Base-by-base conservation (phyloP, 2,113 vertebrate species). In the Empidonax alnorum region DNA sequence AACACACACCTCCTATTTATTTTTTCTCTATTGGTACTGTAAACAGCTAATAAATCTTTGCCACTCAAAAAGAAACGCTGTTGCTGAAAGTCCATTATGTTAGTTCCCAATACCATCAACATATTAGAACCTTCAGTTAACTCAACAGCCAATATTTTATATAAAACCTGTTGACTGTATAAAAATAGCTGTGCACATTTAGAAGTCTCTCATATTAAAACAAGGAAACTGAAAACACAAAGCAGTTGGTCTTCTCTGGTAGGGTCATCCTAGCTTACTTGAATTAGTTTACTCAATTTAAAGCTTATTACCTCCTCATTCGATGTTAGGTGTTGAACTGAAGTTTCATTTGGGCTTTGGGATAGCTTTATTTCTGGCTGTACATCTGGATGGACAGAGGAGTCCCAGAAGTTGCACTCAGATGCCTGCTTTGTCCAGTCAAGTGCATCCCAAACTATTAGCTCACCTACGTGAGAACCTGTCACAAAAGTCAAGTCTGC, bases 391-490 rank as follows among this genome's bases (percentile, higher is more conserved):
- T 98, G 98, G 13, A 98, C 95, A 96, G 97, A 90, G 3, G 98
- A 98, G 95, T 99, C 98, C 98, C 99, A 99, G 91, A 99, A 98
- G 93, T 98, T 98, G 91, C 97, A 97, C 79, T 99, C 99, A 56
- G 97, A 98, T 46, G 98, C 98, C 90, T 98, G 97, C 68, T 98
- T 89, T 31, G 97, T 98, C 98, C 99, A 99, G 41, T 99, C 98
- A 62, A 98, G 62, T 3, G 98, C 95, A 83, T 99, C 98, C 99
- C 99, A 99, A 71, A 99, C 77, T 92, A 99, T 99, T 96, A 99
- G 87, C 95, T 99, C 99, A 23, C 99, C 99, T 3, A 98, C 93
- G 0, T 99, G 98, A 84, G 99, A 99, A 49, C 99, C 99, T 15
- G 98, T 99, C 63, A 98, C 99, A 80, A 99, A 99, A 80, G 97